Base-by-base conservation (phyloP, 2,797 vertebrate genomes). In the Sebastes nivosus region DNA sequence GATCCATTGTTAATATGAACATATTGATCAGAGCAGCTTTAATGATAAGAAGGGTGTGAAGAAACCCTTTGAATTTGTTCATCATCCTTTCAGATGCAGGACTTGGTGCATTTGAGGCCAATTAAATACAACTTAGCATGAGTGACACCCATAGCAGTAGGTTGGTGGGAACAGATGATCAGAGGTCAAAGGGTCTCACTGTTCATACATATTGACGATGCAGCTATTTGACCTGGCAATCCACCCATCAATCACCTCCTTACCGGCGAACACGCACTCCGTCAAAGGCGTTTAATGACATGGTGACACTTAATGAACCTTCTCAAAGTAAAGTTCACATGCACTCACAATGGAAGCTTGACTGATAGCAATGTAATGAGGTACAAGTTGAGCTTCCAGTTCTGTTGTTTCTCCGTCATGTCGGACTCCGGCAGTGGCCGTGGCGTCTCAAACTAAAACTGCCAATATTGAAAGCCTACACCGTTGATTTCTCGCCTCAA, bases 101-200 rank as follows among this genome's bases (percentile, higher is more conserved):
- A 25, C 18, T 58, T 20, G 4, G 50, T 22, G 27, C 11, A 2
- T 83, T 87, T 61, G 32, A 54, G 58, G 71, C 58, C 61, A 69
- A 67, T 83, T 75, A 30, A 72, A 76, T 54, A 11, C 36, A 58
- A 66, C 20, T 60, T 80, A 9, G n/a, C 61, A 1, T 88, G 90
- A 93, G 77, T 91, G 90, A 90, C 89, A 83, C 67, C 42, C 4
- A 2, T 38, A 72, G 80, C 85, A 36, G 85, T 75, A 46, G 87
- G 90, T 80, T 67, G 81, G 88, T 94, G 92, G 92, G 91, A 93
- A 93, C 86, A 77, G 66, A 88, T 82, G 79, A 87, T 67, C 68
- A 4, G 27, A 82, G 88, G 90, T 88, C 90, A 85, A 68, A 86
- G 74, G 85, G 79, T 72, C 42, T 32, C 34, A 1, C 42, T 71